phyloP scores from a whole-genome alignment of 2,888 invertebrate species.

The Epistrophe eligans region DNA sequence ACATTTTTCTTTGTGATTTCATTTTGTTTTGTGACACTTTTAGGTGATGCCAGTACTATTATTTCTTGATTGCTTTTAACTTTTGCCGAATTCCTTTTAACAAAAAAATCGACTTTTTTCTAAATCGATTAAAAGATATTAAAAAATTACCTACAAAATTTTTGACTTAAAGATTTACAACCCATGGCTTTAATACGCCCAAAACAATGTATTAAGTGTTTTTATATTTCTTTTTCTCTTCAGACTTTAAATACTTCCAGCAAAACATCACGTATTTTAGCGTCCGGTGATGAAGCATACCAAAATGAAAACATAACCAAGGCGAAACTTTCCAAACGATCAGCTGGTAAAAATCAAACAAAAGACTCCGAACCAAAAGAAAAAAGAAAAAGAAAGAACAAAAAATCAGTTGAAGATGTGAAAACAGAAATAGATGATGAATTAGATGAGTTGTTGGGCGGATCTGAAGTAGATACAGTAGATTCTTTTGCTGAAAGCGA shows the following conservation, averaged over 20 bases:
- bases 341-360: slow-evolving; percentile 60
- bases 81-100: no score
- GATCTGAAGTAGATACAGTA: slow-evolving; percentile 30
- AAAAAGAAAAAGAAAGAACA: slow-evolving; percentile 54
- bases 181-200: no score
- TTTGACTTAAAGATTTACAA: no score
- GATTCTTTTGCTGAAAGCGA: slow-evolving; percentile 54
- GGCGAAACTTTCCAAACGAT: slow-evolving; percentile 77
- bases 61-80: no score
- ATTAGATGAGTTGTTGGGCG: slow-evolving; percentile 36
- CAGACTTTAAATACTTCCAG: slow-evolving; percentile 75
- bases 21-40: not conserved
- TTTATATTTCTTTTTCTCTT: not conserved
- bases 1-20: not conserved
- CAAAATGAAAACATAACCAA: slow-evolving; percentile 80
- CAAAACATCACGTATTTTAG: slow-evolving; percentile 78
- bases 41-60: slow-evolving; percentile 58
- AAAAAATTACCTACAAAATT: no score
- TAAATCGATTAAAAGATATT: no score
- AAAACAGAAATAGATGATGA: slow-evolving; percentile 41
- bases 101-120: no score
- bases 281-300: slow-evolving; percentile 79
- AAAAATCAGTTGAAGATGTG: slow-evolving; percentile 3
- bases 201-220: no score
- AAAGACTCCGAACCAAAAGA: slow-evolving; percentile 46